These are phyloP conservation scores for Augiades crinisus DNA, from an alignment of 2,888 invertebrate species.

Conservation along the genomic window DNA sequence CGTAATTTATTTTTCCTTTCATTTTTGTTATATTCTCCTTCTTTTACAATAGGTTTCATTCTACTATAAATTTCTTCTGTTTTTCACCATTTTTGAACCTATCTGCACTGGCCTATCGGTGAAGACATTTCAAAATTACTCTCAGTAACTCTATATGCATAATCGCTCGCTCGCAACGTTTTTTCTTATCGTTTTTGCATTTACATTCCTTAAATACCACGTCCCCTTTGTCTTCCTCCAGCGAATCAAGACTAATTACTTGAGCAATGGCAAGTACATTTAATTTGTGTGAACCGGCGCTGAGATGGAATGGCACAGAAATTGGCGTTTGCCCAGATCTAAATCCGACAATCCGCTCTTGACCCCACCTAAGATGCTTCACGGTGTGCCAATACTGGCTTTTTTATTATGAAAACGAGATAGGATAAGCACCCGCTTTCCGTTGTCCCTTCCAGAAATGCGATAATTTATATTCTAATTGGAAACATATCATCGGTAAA, in stretches of 20 bases:
- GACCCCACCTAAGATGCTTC: constrained; percentile 64
- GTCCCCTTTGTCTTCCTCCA: no score
- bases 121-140: no score
- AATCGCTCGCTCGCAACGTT: no score
- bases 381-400: constrained; percentile 43
- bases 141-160: no score
- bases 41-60: no score
- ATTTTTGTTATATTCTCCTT: no score
- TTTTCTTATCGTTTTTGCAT: no score
- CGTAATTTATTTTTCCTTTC: no score
- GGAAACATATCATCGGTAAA: neutral
- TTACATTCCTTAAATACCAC: no score
- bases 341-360: constrained; percentile 65
- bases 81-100: no score
- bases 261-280: constrained; percentile 18
- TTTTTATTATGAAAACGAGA: constrained; percentile 37
- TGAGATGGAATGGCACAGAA: constrained; percentile 10
- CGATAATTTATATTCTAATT: neutral
- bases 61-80: no score
- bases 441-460: neutral
- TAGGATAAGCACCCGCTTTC: constrained; percentile 3
- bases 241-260: constrained; percentile 4
- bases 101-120: no score
- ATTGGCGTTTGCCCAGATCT: constrained; percentile 70
- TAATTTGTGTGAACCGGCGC: constrained; percentile 14